Percentiles rank a stretch among this genome's conserved stretches.
Conservation (phyloP, 2,888 invertebrate genomes). For the Chloroclystis v-ata region DNA sequence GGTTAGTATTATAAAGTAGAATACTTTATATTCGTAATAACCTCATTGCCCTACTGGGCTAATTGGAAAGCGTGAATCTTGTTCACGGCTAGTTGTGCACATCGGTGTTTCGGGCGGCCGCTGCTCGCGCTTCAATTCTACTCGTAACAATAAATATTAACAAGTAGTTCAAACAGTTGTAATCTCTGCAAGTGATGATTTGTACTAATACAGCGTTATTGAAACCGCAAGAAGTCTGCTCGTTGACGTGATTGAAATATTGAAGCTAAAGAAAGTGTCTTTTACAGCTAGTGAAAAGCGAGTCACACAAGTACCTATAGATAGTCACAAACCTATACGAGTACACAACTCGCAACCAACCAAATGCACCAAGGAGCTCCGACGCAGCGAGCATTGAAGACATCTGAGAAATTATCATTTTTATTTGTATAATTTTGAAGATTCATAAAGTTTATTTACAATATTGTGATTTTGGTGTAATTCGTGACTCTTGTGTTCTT, state of each 20-base stretch:
- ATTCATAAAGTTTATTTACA: conserved; percentile 46
- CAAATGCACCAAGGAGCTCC: conserved; percentile 76
- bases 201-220: conserved; percentile 39
- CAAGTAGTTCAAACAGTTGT: conserved; percentile 46
- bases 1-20: conserved; percentile 35
- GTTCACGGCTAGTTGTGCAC: conserved; percentile 45
- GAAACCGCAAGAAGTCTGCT: conserved; percentile 25
- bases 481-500: conserved; percentile 52
- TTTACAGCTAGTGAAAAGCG: conserved; percentile 60
- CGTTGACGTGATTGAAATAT: conserved; percentile 18
- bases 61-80: conserved; percentile 32
- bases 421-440: conserved; percentile 4
- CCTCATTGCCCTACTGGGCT: conserved; percentile 35
- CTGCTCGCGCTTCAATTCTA: conserved; percentile 46
- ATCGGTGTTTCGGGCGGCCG: conserved; percentile 56
- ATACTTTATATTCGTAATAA: conserved; percentile 36
- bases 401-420: conserved; percentile 85
- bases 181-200: conserved; percentile 39
- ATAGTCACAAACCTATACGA: conserved; percentile 53
- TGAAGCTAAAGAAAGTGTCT: conserved; percentile 45
- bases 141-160: conserved; percentile 51
- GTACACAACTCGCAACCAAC: conserved; percentile 48
- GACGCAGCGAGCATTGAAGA: conserved; percentile 93
- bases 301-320: conserved; percentile 45
- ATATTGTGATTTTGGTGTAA: conserved; percentile 60